Percentiles rank a stretch among this genome's conserved stretches.
These are phyloP conservation scores for Eulemur mongoz DNA, from an alignment of 2,797 vertebrate species.

Conservation along the genomic window DNA sequence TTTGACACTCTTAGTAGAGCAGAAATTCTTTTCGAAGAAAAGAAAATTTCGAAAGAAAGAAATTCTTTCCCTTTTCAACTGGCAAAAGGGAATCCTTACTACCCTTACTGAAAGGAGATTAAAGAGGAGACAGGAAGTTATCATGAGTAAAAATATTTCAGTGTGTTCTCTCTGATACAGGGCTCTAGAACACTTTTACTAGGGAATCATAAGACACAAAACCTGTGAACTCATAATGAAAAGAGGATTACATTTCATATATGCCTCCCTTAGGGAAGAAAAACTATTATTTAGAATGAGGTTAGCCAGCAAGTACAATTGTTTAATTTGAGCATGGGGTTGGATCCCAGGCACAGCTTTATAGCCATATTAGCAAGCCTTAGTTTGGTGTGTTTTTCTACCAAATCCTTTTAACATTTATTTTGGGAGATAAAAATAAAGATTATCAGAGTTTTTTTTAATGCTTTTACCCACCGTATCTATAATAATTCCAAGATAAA, in stretches of 20 bases:
- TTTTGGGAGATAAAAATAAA: slow-evolving; percentile 45
- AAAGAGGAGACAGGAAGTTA: neutral
- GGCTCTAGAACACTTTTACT: slow-evolving; percentile 31
- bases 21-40: neutral
- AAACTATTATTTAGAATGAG: slow-evolving; percentile 53
- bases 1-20: neutral
- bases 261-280: slow-evolving; percentile 62
- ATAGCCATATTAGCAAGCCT: slow-evolving; percentile 16
- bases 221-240: slow-evolving; percentile 64
- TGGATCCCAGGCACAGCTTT: neutral
- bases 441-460: neutral
- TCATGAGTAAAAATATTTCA: neutral
- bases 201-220: slow-evolving; percentile 67
- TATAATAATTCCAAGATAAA: slow-evolving; percentile 25
- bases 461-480: slow-evolving; percentile 11
- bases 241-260: slow-evolving; percentile 70
- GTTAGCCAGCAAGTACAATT: neutral
- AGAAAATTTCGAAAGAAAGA: too few relatives aligned
- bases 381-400: slow-evolving; percentile 33
- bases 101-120: neutral
- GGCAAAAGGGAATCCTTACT: neutral
- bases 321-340: slow-evolving; percentile 55
- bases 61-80: neutral
- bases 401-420: slow-evolving; percentile 29
- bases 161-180: neutral